These are phyloP conservation scores for Hydropsyche betteni DNA, from an alignment of 2,888 invertebrate species.

Conservation along the genomic window DNA sequence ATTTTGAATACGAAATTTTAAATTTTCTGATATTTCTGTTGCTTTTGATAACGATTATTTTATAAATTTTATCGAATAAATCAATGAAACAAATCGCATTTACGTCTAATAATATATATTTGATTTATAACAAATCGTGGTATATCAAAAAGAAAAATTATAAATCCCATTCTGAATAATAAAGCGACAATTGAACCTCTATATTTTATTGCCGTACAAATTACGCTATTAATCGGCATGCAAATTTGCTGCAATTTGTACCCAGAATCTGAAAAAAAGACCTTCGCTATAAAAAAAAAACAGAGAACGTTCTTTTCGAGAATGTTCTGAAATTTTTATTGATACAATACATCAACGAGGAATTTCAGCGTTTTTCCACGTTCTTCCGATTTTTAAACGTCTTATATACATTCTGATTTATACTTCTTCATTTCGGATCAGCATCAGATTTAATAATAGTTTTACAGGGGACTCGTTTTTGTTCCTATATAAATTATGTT, in stretches of 20 bases:
- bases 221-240: too few relatives aligned
- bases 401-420: too few relatives aligned
- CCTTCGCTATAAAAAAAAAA: not conserved
- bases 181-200: conserved; percentile 53
- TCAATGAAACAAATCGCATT: too few relatives aligned
- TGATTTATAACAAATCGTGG: conserved; percentile 56
- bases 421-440: too few relatives aligned
- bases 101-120: too few relatives aligned
- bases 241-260: conserved; percentile 24
- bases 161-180: conserved; percentile 47
- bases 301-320: not conserved
- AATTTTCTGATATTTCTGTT: too few relatives aligned
- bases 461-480: conserved; percentile 53
- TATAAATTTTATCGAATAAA: conserved; percentile 36
- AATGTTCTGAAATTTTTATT: conserved; percentile 4
- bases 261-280: not conserved
- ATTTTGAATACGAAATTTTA: too few relatives aligned
- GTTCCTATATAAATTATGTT: conserved; percentile 35
- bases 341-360: conserved; percentile 18
- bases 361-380: not conserved
- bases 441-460: conserved; percentile 22
- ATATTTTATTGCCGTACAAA: too few relatives aligned
- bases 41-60: too few relatives aligned
- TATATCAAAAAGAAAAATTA: too few relatives aligned
- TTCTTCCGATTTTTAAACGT: not conserved